Conservation (phyloP, 2,797 vertebrate species). For the Lophotriccus pileatus region DNA sequence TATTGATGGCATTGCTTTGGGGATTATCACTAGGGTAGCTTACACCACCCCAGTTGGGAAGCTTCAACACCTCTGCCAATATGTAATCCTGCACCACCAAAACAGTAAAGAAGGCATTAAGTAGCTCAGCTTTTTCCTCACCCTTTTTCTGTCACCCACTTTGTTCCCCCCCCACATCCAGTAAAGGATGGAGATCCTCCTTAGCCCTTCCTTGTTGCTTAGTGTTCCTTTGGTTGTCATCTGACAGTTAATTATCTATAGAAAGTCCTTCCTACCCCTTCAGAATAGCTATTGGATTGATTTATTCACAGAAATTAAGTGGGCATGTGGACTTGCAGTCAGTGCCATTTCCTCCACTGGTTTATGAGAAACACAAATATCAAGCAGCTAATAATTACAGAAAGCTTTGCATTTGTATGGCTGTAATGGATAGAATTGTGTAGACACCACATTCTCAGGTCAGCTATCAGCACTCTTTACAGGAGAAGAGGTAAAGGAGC, state of each 20-base stretch:
- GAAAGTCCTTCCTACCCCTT: not conserved
- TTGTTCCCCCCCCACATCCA: not conserved
- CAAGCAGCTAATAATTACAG: not conserved
- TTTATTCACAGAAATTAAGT: not conserved
- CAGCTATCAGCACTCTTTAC: not conserved
- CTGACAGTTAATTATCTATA: not conserved
- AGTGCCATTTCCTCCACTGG: not conserved
- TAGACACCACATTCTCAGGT: not conserved
- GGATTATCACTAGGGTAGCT: not conserved
- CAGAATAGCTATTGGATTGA: not conserved
- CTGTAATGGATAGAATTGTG: fast-evolving
- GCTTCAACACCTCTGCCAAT: not conserved
- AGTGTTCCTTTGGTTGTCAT: not conserved
- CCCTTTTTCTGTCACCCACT: not conserved
- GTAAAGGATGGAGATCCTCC: not conserved
- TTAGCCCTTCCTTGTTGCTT: not conserved
- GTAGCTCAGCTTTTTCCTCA: not conserved
- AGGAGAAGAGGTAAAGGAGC: not conserved
- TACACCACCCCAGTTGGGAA: not conserved
- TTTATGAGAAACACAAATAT: not conserved
- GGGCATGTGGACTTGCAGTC: not conserved
- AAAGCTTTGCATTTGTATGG: not conserved
- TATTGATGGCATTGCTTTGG: not conserved
- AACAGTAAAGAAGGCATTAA: not conserved
- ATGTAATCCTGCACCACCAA: not conserved